These are phyloP conservation scores for Mamestra brassicae DNA, from an alignment of 2,888 invertebrate species.

Conservation along the genomic window DNA sequence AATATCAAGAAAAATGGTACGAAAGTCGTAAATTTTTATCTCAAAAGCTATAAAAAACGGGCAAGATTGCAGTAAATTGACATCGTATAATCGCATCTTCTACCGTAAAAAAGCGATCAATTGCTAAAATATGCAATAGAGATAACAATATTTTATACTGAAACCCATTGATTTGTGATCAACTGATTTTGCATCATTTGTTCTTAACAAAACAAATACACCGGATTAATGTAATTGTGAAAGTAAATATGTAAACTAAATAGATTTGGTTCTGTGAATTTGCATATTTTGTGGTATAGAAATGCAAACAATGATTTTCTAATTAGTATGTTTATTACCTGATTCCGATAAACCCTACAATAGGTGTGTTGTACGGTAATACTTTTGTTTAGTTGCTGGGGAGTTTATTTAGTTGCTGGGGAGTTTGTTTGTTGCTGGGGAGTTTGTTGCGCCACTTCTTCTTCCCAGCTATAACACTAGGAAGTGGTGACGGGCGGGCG, in stretches of 20 bases:
- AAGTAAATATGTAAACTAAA: constrained; percentile 24
- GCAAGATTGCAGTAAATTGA: constrained; percentile 68
- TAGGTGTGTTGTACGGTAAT: no score
- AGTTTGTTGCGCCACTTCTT: no score
- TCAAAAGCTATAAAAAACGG: constrained; percentile 56
- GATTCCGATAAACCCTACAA: neutral
- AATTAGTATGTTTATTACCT: constrained; percentile 2
- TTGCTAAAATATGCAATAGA: constrained; percentile 64
- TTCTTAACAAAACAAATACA: constrained; percentile 22
- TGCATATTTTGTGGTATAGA: neutral
- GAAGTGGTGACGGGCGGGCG: no score
- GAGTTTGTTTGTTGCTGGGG: no score
- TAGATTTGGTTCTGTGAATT: constrained; percentile 15
- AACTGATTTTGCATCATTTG: constrained; percentile 37
- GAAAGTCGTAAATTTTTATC: constrained; percentile 64
- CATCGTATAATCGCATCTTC: constrained; percentile 64
- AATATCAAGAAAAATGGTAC: constrained; percentile 62
- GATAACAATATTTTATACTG: constrained; percentile 57
- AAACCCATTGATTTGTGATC: constrained; percentile 47
- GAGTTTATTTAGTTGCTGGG: no score
- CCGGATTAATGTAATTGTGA: constrained; percentile 25
- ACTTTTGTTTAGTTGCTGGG: no score
- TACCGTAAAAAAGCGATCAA: constrained; percentile 64
- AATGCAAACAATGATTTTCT: constrained; percentile 4
- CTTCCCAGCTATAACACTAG: no score